A percentile compares a stretch with the other conserved stretches of the same genome.
Conservation (phyloP, 2,888 invertebrate species). For the Sinhomidia bicolor region DNA sequence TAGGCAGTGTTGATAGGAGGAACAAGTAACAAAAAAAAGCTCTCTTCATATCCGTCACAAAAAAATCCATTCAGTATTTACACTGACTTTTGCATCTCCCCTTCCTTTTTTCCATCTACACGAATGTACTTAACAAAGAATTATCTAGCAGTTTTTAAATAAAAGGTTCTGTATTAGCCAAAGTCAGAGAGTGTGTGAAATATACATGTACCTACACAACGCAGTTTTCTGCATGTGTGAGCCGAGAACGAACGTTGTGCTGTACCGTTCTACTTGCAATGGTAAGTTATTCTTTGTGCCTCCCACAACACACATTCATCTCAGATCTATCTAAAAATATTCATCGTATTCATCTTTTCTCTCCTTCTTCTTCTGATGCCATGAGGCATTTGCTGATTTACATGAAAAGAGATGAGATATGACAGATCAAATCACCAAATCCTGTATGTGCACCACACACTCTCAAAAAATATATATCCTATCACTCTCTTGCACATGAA, state of each 20-base stretch:
- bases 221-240: not conserved
- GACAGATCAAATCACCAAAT: constrained; percentile 51
- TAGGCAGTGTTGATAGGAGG: not conserved
- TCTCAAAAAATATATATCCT: constrained; percentile 2
- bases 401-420: constrained; percentile 49
- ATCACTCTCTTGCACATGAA: constrained; percentile 21
- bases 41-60: constrained; percentile 34
- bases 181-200: too few species aligned
- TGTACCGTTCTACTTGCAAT: not conserved
- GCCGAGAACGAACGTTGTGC: too few species aligned
- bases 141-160: not conserved
- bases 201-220: not conserved
- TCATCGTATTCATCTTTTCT: constrained; percentile 19
- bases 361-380: not conserved
- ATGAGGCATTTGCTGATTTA: constrained; percentile 32
- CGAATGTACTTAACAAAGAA: not conserved
- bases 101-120: constrained; percentile 9
- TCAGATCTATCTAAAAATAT: constrained; percentile 15
- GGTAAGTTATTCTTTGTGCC: constrained; percentile 23
- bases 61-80: constrained; percentile 8
- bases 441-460: not conserved
- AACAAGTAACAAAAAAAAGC: not conserved
- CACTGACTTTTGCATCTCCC: constrained; percentile 11
- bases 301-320: not conserved
- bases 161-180: too few species aligned